Conservation (phyloP, 2,888 invertebrate species). For the Drosophila neotestacea region DNA sequence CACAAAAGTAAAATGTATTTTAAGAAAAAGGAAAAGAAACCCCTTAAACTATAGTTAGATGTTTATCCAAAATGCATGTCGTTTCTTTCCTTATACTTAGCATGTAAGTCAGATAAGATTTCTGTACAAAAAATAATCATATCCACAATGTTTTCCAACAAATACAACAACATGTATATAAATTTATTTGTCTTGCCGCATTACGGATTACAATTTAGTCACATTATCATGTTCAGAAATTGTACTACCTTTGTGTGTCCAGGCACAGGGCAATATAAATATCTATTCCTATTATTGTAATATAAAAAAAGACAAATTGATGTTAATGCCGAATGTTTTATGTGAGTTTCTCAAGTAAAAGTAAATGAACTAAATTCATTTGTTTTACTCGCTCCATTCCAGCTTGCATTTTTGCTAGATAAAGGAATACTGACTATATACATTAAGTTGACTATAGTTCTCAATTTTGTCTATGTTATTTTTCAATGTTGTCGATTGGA, state of each 20-base stretch:
- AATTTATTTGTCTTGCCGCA: slow-evolving; percentile 3
- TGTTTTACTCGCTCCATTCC: not conserved
- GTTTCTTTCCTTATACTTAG: slow-evolving; percentile 5
- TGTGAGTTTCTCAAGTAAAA: slow-evolving; percentile 18
- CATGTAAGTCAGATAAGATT: slow-evolving; percentile 2
- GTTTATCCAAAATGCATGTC: slow-evolving; percentile 6
- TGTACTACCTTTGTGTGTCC: slow-evolving; percentile 2
- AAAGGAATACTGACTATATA: no score
- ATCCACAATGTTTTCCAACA: slow-evolving; percentile 28
- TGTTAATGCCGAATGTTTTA: slow-evolving; percentile 25
- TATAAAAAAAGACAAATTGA: slow-evolving; percentile 15
- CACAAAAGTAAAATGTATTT: not conserved
- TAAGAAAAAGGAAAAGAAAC: not conserved
- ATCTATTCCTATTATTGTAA: slow-evolving; percentile 36
- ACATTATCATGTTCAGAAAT: slow-evolving; percentile 15
- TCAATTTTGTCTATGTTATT: no score
- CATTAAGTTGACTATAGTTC: no score
- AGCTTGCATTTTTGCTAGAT: no score
- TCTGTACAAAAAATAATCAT: slow-evolving; percentile 18
- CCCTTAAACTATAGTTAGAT: slow-evolving; percentile 7
- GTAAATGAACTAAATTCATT: slow-evolving; percentile 1
- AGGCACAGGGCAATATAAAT: not conserved
- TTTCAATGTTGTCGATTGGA: no score
- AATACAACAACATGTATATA: slow-evolving; percentile 17
- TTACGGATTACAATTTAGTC: slow-evolving; percentile 22